Conservation (phyloP, 2,888 invertebrate species). For the Andrena chrysosceles region DNA sequence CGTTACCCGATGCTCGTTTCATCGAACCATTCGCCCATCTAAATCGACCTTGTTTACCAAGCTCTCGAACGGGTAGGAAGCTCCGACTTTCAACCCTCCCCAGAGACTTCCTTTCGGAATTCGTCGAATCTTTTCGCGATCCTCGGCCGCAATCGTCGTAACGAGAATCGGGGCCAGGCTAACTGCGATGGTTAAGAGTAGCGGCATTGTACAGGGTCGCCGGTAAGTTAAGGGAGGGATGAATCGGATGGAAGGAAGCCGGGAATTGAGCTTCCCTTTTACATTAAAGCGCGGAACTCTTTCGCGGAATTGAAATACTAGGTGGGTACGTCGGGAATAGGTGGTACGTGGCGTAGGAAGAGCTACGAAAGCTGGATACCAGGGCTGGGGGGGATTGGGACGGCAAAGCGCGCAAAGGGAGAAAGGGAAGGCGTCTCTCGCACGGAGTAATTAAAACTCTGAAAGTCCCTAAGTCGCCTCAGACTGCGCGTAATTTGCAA, state of each 20-base stretch:
- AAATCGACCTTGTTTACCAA: constrained; percentile 22
- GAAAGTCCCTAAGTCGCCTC: constrained; percentile 75
- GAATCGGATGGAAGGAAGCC: constrained; percentile 21
- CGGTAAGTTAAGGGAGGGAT: constrained; percentile 9
- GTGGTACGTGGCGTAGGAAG: constrained; percentile 40
- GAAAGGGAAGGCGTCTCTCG: constrained; percentile 59
- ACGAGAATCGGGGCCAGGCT: constrained; percentile 20
- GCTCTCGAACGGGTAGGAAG: background rate
- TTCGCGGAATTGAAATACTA: constrained; percentile 72
- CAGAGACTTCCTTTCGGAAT: constrained; percentile 12
- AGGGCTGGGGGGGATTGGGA: background rate
- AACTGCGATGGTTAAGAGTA: constrained; percentile 23
- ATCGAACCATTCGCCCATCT: background rate
- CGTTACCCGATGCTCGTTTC: constrained; percentile 1
- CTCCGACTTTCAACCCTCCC: background rate
- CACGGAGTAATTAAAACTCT: constrained; percentile 80
- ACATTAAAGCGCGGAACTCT: constrained; percentile 70
- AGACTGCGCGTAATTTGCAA: constrained; percentile 77
- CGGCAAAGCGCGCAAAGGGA: constrained; percentile 18
- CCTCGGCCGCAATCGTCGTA: constrained; percentile 25
- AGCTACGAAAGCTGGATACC: constrained; percentile 34
- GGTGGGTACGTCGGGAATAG: constrained; percentile 47
- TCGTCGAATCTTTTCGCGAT: constrained; percentile 26
- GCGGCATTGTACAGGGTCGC: background rate
- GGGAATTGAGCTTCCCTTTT: constrained; percentile 54